Evolutionary conservation across 2,113 vertebrate species (phyloP).

Genomic region (Rhipidura dahli): DNA sequence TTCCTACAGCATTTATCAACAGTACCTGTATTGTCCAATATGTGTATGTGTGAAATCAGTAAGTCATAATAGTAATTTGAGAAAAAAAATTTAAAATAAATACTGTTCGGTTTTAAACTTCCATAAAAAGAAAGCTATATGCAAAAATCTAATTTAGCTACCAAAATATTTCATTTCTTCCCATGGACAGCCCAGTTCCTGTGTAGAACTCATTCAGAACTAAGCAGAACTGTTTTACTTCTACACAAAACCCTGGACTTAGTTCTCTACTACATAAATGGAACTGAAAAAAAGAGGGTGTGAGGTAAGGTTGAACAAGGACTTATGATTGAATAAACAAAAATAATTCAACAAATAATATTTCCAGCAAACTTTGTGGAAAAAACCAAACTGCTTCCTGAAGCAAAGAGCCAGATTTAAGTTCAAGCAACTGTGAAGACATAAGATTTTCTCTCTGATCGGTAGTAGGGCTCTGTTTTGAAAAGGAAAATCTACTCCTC

Average conservation of each 20-base stretch:
- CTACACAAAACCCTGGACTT: not conserved
- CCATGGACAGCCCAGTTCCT: not conserved
- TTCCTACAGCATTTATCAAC: not conserved
- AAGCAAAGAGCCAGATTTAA: not conserved
- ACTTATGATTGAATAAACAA: not conserved
- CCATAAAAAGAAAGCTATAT: not conserved
- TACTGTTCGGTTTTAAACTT: not conserved
- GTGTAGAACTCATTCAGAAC: not conserved
- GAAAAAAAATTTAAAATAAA: not conserved
- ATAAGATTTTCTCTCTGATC: not conserved
- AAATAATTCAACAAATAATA: not conserved
- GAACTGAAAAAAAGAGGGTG: not conserved
- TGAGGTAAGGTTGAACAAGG: not conserved
- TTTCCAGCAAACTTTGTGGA: not conserved
- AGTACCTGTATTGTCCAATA: not conserved
- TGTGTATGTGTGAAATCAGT: accelerated
- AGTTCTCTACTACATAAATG: not conserved
- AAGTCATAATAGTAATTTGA: not conserved
- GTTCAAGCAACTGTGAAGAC: not conserved
- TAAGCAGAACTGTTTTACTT: not conserved
- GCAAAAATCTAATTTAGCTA: not conserved
- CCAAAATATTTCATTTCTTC: not conserved
- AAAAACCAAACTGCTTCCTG: not conserved
- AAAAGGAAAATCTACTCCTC: not conserved
- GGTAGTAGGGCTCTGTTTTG: not conserved